Base-by-base conservation (phyloP, 2,888 invertebrate genomes). In the Caenorhabditis doughertyi region DNA sequence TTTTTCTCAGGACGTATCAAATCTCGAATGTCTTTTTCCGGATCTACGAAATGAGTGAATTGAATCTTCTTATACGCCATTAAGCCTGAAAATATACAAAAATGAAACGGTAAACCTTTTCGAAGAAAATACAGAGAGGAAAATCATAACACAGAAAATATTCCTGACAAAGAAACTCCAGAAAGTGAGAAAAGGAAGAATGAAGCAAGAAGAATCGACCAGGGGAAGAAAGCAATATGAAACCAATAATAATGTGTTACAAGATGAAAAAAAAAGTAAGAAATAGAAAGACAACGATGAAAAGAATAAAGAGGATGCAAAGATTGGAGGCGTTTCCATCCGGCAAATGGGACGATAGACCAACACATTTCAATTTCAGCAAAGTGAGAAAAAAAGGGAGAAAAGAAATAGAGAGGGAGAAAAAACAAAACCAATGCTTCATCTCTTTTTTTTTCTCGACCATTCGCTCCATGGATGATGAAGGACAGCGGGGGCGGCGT, bases 1-100 rank as follows among this genome's bases (percentile, higher is more conserved):
- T 71, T 84, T 51, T 80, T 84, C 16, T 79, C 84, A 4, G 82
- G 70, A 21, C 76, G 49, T 62, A 84, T 71, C 64, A 84, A 72
- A 39, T 72, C 77, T 56, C 73, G 53, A 56, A 84, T 84, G 60
- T 80, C 83, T 47, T 80, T 51, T 32, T 79, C 70, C 5, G 84
- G 67, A 53, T 84, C 82, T 32, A 76, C 70, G 67, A 80, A 83
- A 18, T 77, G 76, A 35, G 62, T 79, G 60, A 79, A 79, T 51
- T 60, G 39, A 42, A 83, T 74, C 51, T 80, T 79, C 32, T 58
- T 44, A 21, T 62, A 80, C 65, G 83, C 74, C 83, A 83, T 83
- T 55, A 5, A 51, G 51, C 55, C 65, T 67, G 55, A 35, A 70
- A 76, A 44, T 32, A 47, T 2, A 13, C 56, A 29, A 18, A 27